A percentile compares a stretch with the other conserved stretches of the same genome.
These are phyloP conservation scores for Zaprionus camerounensis DNA, from an alignment of 1,140 invertebrate species.

Conservation along the genomic window DNA sequence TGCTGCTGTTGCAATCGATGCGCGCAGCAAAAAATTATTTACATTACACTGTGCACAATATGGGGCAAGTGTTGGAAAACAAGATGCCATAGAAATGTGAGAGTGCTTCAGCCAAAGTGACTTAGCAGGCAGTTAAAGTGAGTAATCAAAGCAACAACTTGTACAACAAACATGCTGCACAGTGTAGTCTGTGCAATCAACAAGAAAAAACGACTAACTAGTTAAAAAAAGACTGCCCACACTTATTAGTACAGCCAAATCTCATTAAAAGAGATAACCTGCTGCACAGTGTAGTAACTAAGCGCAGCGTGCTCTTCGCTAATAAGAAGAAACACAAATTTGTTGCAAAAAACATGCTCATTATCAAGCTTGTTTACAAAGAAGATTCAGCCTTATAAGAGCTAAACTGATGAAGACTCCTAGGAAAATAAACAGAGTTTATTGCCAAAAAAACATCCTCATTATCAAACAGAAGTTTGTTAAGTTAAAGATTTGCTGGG, in stretches of 20 bases:
- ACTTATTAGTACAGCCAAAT: not conserved
- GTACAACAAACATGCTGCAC: not conserved
- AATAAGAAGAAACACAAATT: not conserved
- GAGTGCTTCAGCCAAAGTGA: not conserved
- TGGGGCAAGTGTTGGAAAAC: not conserved
- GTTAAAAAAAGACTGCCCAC: not conserved
- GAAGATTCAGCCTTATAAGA: not conserved
- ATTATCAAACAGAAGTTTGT: not conserved
- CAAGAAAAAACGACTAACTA: not conserved
- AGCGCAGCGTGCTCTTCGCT: not conserved
- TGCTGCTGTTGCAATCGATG: conserved; percentile 63
- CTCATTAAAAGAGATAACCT: not conserved
- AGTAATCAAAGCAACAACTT: not conserved
- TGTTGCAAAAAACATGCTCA: conserved; percentile 1
- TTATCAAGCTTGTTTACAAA: not conserved
- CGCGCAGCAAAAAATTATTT: conserved; percentile 42
- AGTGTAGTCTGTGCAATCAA: not conserved
- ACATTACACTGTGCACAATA: conserved; percentile 43
- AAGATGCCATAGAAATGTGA: conserved; percentile 7
- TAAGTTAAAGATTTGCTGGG: not conserved
- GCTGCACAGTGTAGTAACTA: not conserved
- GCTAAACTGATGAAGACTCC: not conserved
- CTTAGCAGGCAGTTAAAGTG: not conserved
- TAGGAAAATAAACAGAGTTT: not conserved
- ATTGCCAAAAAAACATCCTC: too few relatives aligned